Conservation (phyloP, 2,113 vertebrate genomes). For the Poecilia latipinna region DNA sequence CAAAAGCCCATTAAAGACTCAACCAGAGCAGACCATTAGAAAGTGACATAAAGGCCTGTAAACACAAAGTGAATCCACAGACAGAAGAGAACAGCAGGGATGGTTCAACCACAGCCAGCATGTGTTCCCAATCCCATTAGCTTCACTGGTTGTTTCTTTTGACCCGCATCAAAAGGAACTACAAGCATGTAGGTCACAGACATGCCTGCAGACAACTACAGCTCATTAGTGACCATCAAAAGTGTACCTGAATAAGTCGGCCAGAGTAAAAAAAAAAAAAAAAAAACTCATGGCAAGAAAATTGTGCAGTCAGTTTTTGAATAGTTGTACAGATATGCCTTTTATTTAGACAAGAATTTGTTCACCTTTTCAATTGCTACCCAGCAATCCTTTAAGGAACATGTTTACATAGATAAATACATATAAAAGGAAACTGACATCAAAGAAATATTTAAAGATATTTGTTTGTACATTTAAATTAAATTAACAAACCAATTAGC, state of each 20-base stretch:
- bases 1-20: conserved; percentile 17
- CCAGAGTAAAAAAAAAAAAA: neutral
- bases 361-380: neutral
- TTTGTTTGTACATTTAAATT: neutral
- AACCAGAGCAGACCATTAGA: conserved; percentile 24
- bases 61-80: conserved; percentile 13
- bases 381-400: neutral
- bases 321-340: neutral
- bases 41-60: conserved; percentile 14
- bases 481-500: no score
- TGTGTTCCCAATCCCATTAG: conserved; percentile 30
- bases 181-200: conserved; percentile 29
- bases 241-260: conserved; percentile 1
- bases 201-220: neutral
- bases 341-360: neutral
- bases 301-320: neutral
- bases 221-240: conserved; percentile 23
- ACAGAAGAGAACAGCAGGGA: neutral
- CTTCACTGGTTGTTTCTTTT: conserved; percentile 35
- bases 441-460: neutral
- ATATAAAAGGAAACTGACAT: neutral
- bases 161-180: conserved; percentile 9
- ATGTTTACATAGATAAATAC: neutral
- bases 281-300: neutral
- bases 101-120: conserved; percentile 4